phyloP scores from a whole-genome alignment of 2,797 vertebrate genomes.

The Catharus ustulatus region DNA sequence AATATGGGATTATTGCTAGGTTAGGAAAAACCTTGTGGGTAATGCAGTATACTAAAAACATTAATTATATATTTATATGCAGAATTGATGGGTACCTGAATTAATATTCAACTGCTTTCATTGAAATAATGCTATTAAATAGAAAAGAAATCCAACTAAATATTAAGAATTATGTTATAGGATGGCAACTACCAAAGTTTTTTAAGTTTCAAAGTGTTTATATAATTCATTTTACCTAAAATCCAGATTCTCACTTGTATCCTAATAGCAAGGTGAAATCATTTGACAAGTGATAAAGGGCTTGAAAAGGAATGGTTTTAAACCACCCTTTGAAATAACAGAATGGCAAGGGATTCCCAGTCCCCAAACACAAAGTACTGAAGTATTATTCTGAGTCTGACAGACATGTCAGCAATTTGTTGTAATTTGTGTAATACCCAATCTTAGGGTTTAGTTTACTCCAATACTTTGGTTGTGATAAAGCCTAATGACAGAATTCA shows the following conservation, averaged over 20 bases:
- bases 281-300: not conserved
- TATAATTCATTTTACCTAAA: not conserved
- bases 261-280: not conserved
- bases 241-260: not conserved
- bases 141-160: not conserved
- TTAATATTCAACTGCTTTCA: not conserved
- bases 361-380: not conserved
- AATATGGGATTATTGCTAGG: not conserved
- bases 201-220: not conserved
- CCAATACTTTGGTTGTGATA: not conserved
- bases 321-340: not conserved
- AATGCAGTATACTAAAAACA: not conserved
- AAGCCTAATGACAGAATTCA: not conserved
- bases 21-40: not conserved
- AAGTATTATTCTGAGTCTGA: not conserved
- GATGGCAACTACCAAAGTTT: rapidly evolving
- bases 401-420: not conserved
- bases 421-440: not conserved
- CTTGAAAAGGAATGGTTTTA: not conserved
- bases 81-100: not conserved
- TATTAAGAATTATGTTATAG: not conserved
- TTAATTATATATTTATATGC: not conserved
- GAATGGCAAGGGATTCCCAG: not conserved
- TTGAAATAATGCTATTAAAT: not conserved
- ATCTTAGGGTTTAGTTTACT: not conserved